Percentiles rank a stretch among this genome's conserved stretches.
Conservation (phyloP, 2,888 invertebrate genomes). For the Meteorus cinctellus region DNA sequence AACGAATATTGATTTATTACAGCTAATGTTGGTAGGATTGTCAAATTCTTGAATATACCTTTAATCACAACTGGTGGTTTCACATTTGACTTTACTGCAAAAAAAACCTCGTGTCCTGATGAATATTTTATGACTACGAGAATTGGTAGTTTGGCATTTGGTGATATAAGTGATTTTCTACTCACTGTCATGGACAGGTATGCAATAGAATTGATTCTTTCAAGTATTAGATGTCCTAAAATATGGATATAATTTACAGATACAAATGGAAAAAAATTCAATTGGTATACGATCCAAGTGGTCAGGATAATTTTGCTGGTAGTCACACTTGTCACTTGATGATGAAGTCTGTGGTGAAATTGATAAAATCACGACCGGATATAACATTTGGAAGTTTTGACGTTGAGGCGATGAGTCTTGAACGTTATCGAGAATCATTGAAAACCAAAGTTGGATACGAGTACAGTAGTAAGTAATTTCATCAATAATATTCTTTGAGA, state of each 20-base stretch:
- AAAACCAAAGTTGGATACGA: constrained; percentile 75
- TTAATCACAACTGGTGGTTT: constrained; percentile 88
- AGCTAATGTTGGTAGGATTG: constrained; percentile 88
- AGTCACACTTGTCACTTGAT: constrained; percentile 84
- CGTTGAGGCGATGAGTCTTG: constrained; percentile 71
- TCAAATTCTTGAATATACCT: constrained; percentile 85
- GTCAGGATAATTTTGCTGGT: constrained; percentile 81
- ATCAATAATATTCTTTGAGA: too few species aligned
- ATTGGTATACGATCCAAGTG: constrained; percentile 84
- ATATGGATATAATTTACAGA: constrained; percentile 71
- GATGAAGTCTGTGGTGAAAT: constrained; percentile 83
- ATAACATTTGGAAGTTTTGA: constrained; percentile 78
- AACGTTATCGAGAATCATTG: constrained; percentile 68
- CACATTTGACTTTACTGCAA: constrained; percentile 84
- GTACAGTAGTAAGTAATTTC: constrained; percentile 76
- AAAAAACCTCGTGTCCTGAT: constrained; percentile 81
- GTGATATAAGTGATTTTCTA: constrained; percentile 83
- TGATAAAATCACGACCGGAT: constrained; percentile 72
- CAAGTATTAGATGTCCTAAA: not conserved
- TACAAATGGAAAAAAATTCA: constrained; percentile 83
- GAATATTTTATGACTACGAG: constrained; percentile 88
- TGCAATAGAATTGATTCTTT: constrained; percentile 7
- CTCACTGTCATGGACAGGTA: constrained; percentile 82
- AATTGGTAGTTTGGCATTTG: constrained; percentile 83
- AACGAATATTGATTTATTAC: constrained; percentile 10